These are phyloP conservation scores for Phaonia tiefii DNA, from an alignment of 2,888 invertebrate species.

Conservation along the genomic window DNA sequence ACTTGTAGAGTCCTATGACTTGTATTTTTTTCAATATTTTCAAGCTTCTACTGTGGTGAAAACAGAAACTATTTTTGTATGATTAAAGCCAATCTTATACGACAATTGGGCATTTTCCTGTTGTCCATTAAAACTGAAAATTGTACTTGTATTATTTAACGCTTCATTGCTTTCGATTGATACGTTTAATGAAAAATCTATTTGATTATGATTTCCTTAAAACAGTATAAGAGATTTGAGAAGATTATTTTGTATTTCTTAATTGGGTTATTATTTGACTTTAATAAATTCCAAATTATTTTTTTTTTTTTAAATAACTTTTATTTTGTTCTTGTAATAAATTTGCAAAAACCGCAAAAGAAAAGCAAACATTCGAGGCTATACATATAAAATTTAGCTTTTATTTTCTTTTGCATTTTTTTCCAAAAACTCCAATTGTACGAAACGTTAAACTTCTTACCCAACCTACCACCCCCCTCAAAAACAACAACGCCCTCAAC, in stretches of 20 bases:
- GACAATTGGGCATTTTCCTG: no score
- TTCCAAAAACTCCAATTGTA: conserved; percentile 43
- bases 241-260: conserved; percentile 5
- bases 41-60: no score
- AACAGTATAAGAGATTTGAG: conserved; percentile 63
- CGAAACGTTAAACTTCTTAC: conserved; percentile 12
- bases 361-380: conserved; percentile 43
- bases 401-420: conserved; percentile 67
- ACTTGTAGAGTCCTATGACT: no score
- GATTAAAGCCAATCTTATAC: no score
- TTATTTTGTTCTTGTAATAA: conserved; percentile 18
- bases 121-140: no score
- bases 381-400: conserved; percentile 56
- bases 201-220: neutral
- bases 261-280: conserved; percentile 9
- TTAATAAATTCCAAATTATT: no score
- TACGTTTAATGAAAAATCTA: no score
- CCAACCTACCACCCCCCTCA: conserved; percentile 38
- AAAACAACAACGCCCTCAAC: conserved; percentile 55
- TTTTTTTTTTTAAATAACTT: no score
- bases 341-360: conserved; percentile 42
- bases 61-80: no score
- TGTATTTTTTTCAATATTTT: no score
- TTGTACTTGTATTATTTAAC: no score
- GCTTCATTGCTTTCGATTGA: neutral